phyloP scores from a whole-genome alignment of 2,797 vertebrate genomes.

The Sylvilagus floridanus region DNA sequence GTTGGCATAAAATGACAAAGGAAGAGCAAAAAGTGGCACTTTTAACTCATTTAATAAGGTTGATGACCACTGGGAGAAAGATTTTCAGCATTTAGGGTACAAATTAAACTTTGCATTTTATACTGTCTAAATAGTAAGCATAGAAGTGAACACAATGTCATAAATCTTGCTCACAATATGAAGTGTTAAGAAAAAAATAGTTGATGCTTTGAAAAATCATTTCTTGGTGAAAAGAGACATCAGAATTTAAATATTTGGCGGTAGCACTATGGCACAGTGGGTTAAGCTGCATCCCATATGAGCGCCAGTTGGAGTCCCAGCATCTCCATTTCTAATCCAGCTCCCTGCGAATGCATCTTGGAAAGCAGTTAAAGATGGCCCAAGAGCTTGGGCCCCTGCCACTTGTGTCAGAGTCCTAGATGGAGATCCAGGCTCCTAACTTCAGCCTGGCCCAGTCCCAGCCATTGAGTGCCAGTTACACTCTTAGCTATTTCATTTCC shows the following conservation, averaged over 20 bases:
- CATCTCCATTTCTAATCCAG: too few relatives aligned
- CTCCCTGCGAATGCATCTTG: too few relatives aligned
- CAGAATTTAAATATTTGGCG: neutral
- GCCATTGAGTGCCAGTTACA: too few relatives aligned
- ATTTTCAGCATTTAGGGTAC: neutral
- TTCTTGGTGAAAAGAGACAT: neutral
- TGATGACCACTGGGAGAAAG: neutral
- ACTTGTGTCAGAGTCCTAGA: too few relatives aligned
- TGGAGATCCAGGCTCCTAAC: too few relatives aligned
- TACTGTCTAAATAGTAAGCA: neutral
- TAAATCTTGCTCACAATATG: rapidly evolving
- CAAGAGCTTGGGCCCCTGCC: too few relatives aligned
- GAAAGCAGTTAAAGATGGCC: too few relatives aligned
- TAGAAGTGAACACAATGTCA: neutral
- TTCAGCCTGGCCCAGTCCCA: too few relatives aligned
- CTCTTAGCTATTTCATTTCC: too few relatives aligned
- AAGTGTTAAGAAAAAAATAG: neutral
- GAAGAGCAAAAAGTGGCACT: neutral
- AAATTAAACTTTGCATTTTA: conserved; percentile 2
- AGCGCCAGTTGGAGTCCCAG: too few relatives aligned
- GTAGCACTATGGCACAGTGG: too few relatives aligned
- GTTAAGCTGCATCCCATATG: too few relatives aligned
- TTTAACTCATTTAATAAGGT: neutral
- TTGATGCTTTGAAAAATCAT: neutral
- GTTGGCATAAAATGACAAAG: neutral